Evolutionary conservation across 37 sponge, comb jelly and placozoan species (phyloP).

Genomic region (Ianthella basta): DNA sequence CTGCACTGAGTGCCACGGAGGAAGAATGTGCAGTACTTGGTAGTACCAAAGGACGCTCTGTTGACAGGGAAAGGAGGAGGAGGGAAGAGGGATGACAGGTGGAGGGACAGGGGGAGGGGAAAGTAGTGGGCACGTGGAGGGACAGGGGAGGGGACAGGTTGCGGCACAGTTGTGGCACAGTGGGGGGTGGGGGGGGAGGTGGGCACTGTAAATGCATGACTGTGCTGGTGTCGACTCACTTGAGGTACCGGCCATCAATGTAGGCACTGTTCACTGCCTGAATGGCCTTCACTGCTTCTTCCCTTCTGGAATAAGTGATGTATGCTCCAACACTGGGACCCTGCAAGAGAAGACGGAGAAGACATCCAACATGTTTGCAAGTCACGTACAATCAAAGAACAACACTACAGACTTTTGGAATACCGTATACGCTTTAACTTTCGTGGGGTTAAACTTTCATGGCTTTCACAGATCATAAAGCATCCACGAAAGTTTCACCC

Average conservation of each 20-base stretch:
- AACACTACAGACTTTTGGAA: too few relatives aligned
- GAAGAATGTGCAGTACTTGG: conserved; percentile 93
- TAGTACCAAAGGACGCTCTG: conserved; percentile 95
- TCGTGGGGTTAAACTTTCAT: too few relatives aligned
- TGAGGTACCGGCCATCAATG: conserved; percentile 79
- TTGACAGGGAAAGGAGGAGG: neutral
- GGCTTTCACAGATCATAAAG: too few relatives aligned
- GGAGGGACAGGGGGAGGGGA: neutral
- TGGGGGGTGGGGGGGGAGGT: too few relatives aligned
- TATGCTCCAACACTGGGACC: conserved; percentile 94
- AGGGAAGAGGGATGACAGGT: neutral
- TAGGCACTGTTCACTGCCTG: conserved; percentile 84
- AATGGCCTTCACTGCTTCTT: conserved; percentile 82
- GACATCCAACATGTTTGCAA: too few relatives aligned
- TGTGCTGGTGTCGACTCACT: conserved; percentile 49
- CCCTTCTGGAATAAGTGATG: conserved; percentile 79
- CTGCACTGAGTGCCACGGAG: conserved; percentile 75
- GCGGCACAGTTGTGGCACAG: neutral
- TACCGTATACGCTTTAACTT: too few relatives aligned
- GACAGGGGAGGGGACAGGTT: neutral
- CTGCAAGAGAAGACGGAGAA: conserved; percentile 32
- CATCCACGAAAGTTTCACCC: too few relatives aligned
- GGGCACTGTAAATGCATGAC: too few relatives aligned
- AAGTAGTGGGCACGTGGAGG: neutral
- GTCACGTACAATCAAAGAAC: too few relatives aligned